phyloP scores from a whole-genome alignment of 2,797 vertebrate genomes.

The Luscinia megarhynchos region DNA sequence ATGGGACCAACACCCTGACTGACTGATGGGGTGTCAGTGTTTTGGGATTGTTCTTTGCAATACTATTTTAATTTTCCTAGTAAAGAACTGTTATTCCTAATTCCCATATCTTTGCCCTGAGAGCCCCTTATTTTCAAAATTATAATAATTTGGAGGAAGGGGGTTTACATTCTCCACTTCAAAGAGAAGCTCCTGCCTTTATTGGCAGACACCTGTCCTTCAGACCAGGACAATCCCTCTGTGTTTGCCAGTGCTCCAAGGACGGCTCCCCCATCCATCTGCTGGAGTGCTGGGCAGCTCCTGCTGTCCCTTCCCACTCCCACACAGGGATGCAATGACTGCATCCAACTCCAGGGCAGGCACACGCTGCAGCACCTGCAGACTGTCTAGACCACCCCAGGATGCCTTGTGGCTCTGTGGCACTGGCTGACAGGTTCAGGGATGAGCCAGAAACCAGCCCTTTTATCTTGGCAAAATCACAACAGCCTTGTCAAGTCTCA shows the following conservation, averaged over 20 bases:
- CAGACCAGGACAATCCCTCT: not conserved
- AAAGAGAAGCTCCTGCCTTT: too few species aligned
- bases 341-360: not conserved
- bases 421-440: not conserved
- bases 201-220: too few species aligned
- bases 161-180: too few species aligned
- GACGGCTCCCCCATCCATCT: not conserved
- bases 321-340: not conserved
- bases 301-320: not conserved
- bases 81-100: too few species aligned
- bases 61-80: too few species aligned
- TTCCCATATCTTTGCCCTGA: too few species aligned
- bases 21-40: too few species aligned
- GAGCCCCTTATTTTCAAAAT: too few species aligned
- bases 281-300: not conserved
- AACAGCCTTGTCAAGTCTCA: not conserved
- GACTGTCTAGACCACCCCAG: not conserved
- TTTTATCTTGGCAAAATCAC: not conserved
- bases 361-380: not conserved
- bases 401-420: not conserved
- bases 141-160: too few species aligned
- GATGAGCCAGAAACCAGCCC: not conserved
- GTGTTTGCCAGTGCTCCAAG: not conserved
- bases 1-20: too few species aligned
- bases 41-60: too few species aligned